Conservation (phyloP, 2,113 vertebrate genomes). For the Rattus norvegicus region GRCr8 NC_086035.1:273001-273500, state of each 20-base stretch:
- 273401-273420: conserved; percentile 74
- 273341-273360: conserved; percentile 49
- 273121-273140: background rate
- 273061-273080: background rate
- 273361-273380: conserved; percentile 82
- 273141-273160: background rate
- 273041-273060: background rate
- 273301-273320: conserved; percentile 60
- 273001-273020: background rate
- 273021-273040: background rate
- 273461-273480: background rate
- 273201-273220: background rate
- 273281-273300: conserved; percentile 69
- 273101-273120: background rate
- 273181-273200: background rate
- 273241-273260: conserved; percentile 54
- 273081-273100: background rate
- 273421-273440: background rate
- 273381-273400: conserved; percentile 66
- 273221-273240: background rate
- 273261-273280: conserved; percentile 83
- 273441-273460: conserved; percentile 12
- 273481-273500: background rate
- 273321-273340: conserved; percentile 63
- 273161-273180: conserved; percentile 13